These are phyloP conservation scores for Lindbergichthys nudifrons DNA, from an alignment of 2,797 vertebrate species.

Conservation along the genomic window DNA sequence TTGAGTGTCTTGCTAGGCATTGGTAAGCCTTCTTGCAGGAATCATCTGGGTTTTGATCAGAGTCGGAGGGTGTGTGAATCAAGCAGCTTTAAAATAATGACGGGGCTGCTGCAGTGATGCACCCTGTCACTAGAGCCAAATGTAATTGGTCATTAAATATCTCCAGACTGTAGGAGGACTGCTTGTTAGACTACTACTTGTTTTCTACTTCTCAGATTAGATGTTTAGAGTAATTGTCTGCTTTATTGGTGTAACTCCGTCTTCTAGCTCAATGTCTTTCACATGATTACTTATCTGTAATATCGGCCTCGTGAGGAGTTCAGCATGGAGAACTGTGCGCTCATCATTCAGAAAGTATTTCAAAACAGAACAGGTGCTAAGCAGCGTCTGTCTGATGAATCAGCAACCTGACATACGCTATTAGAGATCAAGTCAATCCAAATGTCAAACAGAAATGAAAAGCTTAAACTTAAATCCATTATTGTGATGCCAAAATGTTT, in stretches of 20 bases:
- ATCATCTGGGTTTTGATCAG: background rate
- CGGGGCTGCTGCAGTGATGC: background rate
- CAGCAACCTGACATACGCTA: background rate
- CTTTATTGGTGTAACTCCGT: background rate
- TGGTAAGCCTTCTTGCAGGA: background rate
- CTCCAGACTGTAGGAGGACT: background rate
- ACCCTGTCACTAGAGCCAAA: background rate
- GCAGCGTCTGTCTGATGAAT: background rate
- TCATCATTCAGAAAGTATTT: background rate
- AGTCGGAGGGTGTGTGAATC: background rate
- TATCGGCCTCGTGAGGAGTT: background rate
- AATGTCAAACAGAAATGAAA: conserved; percentile 10
- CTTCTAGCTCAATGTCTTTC: conserved; percentile 1
- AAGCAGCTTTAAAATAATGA: conserved; percentile 1
- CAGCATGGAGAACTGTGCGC: background rate
- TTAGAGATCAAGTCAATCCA: background rate
- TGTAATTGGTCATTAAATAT: background rate
- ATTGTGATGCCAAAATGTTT: background rate
- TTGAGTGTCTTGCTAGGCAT: background rate
- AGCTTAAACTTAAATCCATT: conserved; percentile 2
- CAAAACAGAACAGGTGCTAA: background rate
- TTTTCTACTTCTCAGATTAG: background rate
- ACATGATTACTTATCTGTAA: conserved; percentile 6
- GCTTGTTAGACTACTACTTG: conserved; percentile 12
- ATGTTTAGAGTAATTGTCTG: background rate